Evolutionary conservation across 2,888 invertebrate genomes (phyloP).

Genomic region (Eristalis tenax): DNA sequence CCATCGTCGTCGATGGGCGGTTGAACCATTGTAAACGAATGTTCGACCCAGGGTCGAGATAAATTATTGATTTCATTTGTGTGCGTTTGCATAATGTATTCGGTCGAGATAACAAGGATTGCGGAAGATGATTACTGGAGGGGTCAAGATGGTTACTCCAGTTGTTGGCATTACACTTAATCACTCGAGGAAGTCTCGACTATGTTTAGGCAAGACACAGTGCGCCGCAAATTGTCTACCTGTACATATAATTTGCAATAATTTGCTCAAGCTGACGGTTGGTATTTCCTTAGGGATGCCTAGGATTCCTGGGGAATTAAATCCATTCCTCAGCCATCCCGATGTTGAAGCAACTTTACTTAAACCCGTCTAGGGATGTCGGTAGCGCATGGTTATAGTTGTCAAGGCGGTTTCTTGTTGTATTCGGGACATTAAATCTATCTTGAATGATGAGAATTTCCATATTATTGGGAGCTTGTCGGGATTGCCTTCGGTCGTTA

Average conservation of each 20-base stretch:
- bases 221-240: not conserved
- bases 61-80: constrained; percentile 56
- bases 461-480: too few relatives aligned
- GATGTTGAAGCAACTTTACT: not conserved
- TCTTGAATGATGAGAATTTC: too few relatives aligned
- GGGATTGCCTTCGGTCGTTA: too few relatives aligned
- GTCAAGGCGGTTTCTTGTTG: too few relatives aligned
- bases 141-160: constrained; percentile 28
- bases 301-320: not conserved
- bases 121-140: constrained; percentile 24
- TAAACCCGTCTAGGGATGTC: not conserved
- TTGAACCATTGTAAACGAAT: not conserved
- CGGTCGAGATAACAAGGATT: constrained; percentile 41
- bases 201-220: not conserved
- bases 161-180: constrained; percentile 5
- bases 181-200: constrained; percentile 7
- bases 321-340: not conserved
- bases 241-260: too few relatives aligned
- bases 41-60: not conserved
- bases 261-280: not conserved
- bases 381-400: too few relatives aligned
- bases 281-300: not conserved
- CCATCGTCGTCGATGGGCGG: not conserved
- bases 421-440: too few relatives aligned
- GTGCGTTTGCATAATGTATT: constrained; percentile 56